Evolutionary conservation across 2,888 invertebrate species (phyloP).

Genomic region (Plusia festucae): DNA sequence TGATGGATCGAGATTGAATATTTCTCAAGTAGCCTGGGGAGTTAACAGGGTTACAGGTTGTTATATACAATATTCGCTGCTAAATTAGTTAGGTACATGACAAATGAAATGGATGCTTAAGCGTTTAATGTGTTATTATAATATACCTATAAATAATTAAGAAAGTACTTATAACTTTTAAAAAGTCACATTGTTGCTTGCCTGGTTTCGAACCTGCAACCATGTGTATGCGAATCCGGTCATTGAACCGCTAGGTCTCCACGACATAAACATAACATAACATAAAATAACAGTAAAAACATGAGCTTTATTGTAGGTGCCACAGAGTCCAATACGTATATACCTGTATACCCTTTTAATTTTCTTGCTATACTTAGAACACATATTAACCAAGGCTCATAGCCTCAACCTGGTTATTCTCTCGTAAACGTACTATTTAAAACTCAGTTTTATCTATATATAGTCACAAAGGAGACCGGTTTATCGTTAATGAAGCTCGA

Average conservation of each 20-base stretch:
- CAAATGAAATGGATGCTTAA: constrained; percentile 19
- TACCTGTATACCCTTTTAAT: background rate
- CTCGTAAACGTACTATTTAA: constrained; percentile 39
- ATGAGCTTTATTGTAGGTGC: too few relatives aligned
- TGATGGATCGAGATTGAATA: constrained; percentile 55
- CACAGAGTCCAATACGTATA: too few relatives aligned
- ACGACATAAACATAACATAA: too few relatives aligned
- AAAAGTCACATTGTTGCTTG: too few relatives aligned
- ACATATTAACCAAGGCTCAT: constrained; percentile 6
- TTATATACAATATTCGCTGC: constrained; percentile 43
- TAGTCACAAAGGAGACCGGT: constrained; percentile 63
- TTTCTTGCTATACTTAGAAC: background rate
- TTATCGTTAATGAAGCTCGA: constrained; percentile 74
- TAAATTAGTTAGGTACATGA: constrained; percentile 38
- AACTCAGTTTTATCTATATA: constrained; percentile 39
- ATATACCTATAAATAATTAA: too few relatives aligned
- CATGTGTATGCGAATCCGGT: too few relatives aligned
- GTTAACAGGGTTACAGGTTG: constrained; percentile 48
- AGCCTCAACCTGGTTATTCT: constrained; percentile 16
- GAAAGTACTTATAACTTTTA: too few relatives aligned
- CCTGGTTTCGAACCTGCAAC: too few relatives aligned
- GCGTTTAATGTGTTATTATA: too few relatives aligned
- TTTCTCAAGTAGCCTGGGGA: constrained; percentile 36
- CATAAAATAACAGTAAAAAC: too few relatives aligned
- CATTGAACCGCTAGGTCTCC: too few relatives aligned